Percentiles rank a stretch among this genome's conserved stretches.
Conservation (phyloP, 1,140 invertebrate genomes). For the Caenorhabditis inopinata region DNA sequence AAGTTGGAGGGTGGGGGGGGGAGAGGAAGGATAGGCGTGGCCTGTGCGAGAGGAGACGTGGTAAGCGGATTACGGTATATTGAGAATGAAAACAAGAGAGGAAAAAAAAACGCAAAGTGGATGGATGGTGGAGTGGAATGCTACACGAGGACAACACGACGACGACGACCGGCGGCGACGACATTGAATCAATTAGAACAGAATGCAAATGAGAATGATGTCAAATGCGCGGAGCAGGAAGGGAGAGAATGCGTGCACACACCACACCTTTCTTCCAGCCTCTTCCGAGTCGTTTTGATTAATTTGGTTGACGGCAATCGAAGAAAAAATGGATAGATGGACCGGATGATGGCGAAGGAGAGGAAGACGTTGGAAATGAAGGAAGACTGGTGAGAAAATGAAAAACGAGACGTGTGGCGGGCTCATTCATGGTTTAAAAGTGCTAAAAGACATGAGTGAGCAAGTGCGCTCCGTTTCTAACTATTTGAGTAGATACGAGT, state of each 20-base stretch:
- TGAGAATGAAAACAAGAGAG: background rate
- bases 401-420: no score
- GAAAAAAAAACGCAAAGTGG: background rate
- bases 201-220: conserved; percentile 34
- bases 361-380: no score
- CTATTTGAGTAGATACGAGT: no score
- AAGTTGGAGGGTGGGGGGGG: background rate
- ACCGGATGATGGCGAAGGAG: no score
- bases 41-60: background rate
- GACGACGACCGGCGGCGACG: background rate
- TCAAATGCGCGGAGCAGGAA: background rate
- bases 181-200: conserved; percentile 28
- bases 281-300: background rate
- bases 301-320: background rate
- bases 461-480: no score
- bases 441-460: no score
- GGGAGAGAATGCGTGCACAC: background rate
- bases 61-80: conserved; percentile 14
- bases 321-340: no score
- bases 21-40: background rate
- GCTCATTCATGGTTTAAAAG: no score
- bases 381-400: no score
- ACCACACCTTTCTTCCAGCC: background rate
- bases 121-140: background rate
- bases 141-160: no score